phyloP scores from a whole-genome alignment of 1,140 invertebrate genomes.

The Papilio aristodemus region DNA sequence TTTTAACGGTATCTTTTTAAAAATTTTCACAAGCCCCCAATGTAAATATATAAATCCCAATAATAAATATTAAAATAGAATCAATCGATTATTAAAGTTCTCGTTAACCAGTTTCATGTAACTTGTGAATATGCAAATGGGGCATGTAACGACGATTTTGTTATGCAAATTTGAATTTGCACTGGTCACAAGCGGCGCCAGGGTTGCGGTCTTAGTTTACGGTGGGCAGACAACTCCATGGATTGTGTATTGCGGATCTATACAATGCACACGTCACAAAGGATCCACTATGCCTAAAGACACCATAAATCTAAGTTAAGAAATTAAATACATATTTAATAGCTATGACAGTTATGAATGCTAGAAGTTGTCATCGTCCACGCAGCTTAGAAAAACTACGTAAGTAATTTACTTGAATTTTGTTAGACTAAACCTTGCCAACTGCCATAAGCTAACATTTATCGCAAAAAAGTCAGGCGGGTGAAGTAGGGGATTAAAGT shows the following conservation, averaged over 20 bases:
- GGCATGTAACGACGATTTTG: conserved; percentile 40
- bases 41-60: neutral
- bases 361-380: too few species aligned
- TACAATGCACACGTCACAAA: neutral
- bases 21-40: too few species aligned
- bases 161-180: conserved; percentile 41
- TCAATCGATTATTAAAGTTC: conserved; percentile 25
- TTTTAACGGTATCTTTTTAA: too few species aligned
- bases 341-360: too few species aligned
- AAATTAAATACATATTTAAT: too few species aligned
- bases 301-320: too few species aligned
- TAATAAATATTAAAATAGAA: conserved; percentile 20
- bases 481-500: too few species aligned
- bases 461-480: too few species aligned
- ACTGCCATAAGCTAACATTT: too few species aligned
- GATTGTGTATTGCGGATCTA: neutral
- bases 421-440: too few species aligned
- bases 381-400: too few species aligned
- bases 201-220: conserved; percentile 8
- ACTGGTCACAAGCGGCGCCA: conserved; percentile 14
- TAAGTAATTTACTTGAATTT: too few species aligned
- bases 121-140: conserved; percentile 43
- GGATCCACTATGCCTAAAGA: neutral
- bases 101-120: conserved; percentile 22
- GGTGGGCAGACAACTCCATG: neutral